These are phyloP conservation scores for Dolichomitus sp. DNA, from an alignment of 2,888 invertebrate genomes.

Conservation along the genomic window DNA sequence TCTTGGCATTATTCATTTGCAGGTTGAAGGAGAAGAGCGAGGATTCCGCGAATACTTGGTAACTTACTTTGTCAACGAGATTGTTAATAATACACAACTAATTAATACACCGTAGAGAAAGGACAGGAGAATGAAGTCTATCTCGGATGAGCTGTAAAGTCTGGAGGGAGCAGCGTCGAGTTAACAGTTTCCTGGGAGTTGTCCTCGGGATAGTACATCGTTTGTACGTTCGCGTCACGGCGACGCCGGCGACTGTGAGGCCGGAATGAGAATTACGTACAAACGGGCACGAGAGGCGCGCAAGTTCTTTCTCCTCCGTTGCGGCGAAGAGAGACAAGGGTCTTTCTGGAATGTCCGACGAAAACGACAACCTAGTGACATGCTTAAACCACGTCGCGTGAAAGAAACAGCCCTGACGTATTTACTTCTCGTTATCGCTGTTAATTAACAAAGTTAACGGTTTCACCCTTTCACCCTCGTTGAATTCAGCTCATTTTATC, in stretches of 20 bases:
- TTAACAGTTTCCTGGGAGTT: conserved; percentile 63
- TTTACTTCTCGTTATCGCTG: conserved; percentile 52
- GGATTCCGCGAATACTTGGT: not conserved
- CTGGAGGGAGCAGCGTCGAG: conserved; percentile 13
- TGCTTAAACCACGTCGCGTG: not conserved
- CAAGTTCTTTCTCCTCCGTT: not conserved
- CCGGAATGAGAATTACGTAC: conserved; percentile 58
- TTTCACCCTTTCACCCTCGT: not conserved
- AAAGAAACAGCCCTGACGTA: not conserved
- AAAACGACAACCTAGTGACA: conserved; percentile 37
- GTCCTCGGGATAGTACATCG: conserved; percentile 25
- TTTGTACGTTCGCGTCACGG: conserved; percentile 48
- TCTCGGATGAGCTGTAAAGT: conserved; percentile 27
- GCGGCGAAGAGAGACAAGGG: conserved; percentile 35
- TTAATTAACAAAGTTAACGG: conserved; percentile 55
- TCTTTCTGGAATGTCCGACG: conserved; percentile 27
- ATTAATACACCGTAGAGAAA: conserved; percentile 51
- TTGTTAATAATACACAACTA: conserved; percentile 58
- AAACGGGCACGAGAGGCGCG: not conserved
- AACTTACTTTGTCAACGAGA: conserved; percentile 34
- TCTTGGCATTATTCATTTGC: conserved; percentile 6
- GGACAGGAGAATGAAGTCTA: conserved; percentile 1
- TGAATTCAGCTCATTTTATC: not conserved
- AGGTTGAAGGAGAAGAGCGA: conserved; percentile 5
- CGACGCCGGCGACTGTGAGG: conserved; percentile 25